phyloP scores from a whole-genome alignment of 1,140 invertebrate species.

The Drosophila tropicalis region DNA sequence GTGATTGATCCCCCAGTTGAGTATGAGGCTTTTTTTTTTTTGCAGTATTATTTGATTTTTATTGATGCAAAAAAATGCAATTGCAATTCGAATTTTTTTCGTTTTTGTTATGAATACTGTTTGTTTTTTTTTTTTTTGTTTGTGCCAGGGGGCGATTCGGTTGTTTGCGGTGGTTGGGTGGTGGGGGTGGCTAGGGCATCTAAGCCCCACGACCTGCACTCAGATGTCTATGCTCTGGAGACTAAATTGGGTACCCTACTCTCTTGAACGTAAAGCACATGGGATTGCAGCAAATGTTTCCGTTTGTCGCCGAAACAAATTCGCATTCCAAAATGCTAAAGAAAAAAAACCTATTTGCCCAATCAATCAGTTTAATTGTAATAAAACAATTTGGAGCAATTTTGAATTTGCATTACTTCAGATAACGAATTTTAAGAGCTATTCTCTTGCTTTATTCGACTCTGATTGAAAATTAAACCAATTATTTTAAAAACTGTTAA shows the following conservation, averaged over 20 bases:
- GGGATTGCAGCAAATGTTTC: neutral
- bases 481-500: no score
- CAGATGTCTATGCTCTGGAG: constrained; percentile 54
- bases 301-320: neutral
- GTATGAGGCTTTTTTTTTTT: constrained; percentile 51
- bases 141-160: neutral
- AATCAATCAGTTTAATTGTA: neutral
- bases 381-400: neutral
- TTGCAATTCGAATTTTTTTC: constrained; percentile 60
- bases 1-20: constrained; percentile 75
- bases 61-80: constrained; percentile 80
- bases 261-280: neutral
- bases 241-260: constrained; percentile 56
- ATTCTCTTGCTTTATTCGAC: no score
- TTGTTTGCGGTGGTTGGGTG: neutral
- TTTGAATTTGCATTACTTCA: neutral
- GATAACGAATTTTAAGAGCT: neutral
- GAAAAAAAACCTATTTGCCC: neutral
- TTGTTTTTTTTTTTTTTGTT: neutral
- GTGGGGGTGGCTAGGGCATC: constrained; percentile 15
- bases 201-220: constrained; percentile 34
- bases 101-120: constrained; percentile 67
- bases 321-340: neutral
- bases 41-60: constrained; percentile 79
- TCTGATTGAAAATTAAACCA: no score